phyloP scores from a whole-genome alignment of 2,888 invertebrate species.

The Andrena minutula region DNA sequence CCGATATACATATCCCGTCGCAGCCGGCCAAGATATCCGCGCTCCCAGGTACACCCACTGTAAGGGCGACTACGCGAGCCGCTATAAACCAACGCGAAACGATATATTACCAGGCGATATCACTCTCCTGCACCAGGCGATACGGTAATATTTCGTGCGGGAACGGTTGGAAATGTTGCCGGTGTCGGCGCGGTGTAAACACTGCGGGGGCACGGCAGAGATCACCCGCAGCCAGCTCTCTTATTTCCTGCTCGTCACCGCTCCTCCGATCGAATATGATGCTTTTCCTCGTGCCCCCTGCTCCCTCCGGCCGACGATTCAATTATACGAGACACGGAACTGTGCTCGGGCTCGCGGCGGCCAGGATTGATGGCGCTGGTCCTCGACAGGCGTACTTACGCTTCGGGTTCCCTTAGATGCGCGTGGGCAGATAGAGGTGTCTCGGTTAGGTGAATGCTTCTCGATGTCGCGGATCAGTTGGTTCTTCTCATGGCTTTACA shows the following conservation, averaged over 20 bases:
- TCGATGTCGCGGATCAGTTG: not conserved
- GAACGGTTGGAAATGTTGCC: slow-evolving; percentile 68
- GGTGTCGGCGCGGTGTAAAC: slow-evolving; percentile 71
- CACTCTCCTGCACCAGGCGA: slow-evolving; percentile 75
- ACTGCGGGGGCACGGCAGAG: slow-evolving; percentile 65
- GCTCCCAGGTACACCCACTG: slow-evolving; percentile 72
- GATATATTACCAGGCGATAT: slow-evolving; percentile 81
- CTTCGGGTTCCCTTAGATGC: slow-evolving; percentile 8
- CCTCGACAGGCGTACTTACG: slow-evolving; percentile 10
- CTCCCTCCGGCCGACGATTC: slow-evolving; percentile 37
- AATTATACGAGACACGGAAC: slow-evolving; percentile 49
- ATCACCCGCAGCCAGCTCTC: slow-evolving; percentile 48
- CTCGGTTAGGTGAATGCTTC: not conserved
- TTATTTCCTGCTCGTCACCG: slow-evolving; percentile 47
- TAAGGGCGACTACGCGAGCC: slow-evolving; percentile 73
- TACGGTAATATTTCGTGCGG: slow-evolving; percentile 76
- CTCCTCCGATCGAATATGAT: slow-evolving; percentile 42
- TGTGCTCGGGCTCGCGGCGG: not conserved
- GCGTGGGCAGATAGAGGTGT: slow-evolving; percentile 19
- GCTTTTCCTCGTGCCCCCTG: slow-evolving; percentile 14
- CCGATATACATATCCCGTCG: slow-evolving; percentile 50
- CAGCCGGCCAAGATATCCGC: slow-evolving; percentile 57
- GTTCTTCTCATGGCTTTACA: not conserved
- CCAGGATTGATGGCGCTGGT: slow-evolving; percentile 32
- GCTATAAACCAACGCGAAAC: slow-evolving; percentile 79